Conservation (phyloP, 1,140 invertebrate genomes). For the Paralvinella palmiformis region DNA sequence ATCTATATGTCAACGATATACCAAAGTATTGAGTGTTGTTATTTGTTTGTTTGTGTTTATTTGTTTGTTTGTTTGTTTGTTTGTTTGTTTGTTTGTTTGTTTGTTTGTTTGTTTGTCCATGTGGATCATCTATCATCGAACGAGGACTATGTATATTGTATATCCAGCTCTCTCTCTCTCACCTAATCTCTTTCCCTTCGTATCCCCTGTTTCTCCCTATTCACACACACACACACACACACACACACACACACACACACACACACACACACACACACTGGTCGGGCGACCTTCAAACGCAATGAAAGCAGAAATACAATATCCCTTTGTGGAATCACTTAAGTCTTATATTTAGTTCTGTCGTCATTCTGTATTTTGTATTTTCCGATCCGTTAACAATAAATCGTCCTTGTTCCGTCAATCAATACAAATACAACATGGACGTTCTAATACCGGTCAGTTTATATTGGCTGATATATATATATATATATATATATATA, state of each 20-base stretch:
- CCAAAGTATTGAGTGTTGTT: not conserved
- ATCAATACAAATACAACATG: too few species aligned
- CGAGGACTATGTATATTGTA: not conserved
- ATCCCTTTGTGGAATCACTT: too few species aligned
- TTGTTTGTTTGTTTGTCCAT: not conserved
- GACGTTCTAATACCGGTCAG: too few species aligned
- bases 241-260: not conserved
- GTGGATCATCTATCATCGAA: not conserved
- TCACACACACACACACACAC: not conserved
- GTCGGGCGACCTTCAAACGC: not conserved
- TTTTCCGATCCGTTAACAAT: too few species aligned
- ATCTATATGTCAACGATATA: too few species aligned
- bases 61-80: not conserved
- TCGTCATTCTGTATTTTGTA: too few species aligned
- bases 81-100: not conserved
- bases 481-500: too few species aligned
- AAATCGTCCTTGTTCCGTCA: too few species aligned
- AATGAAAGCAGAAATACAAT: not conserved
- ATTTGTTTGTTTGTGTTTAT: not conserved
- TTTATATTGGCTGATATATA: too few species aligned
- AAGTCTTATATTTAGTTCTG: too few species aligned
- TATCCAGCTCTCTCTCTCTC: not conserved
- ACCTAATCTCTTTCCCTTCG: not conserved
- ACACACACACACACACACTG: not conserved
- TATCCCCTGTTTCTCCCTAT: not conserved